Percentiles rank a stretch among this genome's conserved stretches.
Evolutionary conservation across 2,888 invertebrate species (phyloP).

Genomic region (Coelinius sp.): DNA sequence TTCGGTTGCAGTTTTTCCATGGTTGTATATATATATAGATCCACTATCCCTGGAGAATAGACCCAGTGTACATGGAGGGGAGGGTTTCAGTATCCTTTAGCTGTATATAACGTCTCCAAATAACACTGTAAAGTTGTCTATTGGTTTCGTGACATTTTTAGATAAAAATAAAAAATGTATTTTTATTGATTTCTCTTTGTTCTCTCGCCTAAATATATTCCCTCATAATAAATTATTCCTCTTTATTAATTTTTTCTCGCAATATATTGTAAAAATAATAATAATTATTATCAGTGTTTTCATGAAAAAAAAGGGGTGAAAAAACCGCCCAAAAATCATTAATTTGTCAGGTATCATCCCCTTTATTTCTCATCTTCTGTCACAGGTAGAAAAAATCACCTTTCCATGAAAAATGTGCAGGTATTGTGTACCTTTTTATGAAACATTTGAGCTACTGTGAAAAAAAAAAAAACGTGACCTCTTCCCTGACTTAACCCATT

Average conservation of each 20-base stretch:
- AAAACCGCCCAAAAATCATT: slow-evolving; percentile 62
- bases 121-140: slow-evolving; percentile 36
- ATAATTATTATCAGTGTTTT: neutral
- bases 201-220: neutral
- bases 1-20: slow-evolving; percentile 65
- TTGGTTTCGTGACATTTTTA: slow-evolving; percentile 16
- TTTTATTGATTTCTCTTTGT: slow-evolving; percentile 52
- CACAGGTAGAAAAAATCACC: slow-evolving; percentile 64
- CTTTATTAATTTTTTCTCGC: too few species aligned
- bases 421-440: slow-evolving; percentile 41
- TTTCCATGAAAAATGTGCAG: slow-evolving; percentile 48
- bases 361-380: slow-evolving; percentile 44
- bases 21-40: slow-evolving; percentile 21
- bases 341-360: slow-evolving; percentile 57
- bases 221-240: too few species aligned
- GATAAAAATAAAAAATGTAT: slow-evolving; percentile 3
- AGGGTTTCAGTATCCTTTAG: slow-evolving; percentile 7
- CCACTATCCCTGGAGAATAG: neutral
- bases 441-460: slow-evolving; percentile 23
- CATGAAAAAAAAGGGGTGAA: slow-evolving; percentile 46
- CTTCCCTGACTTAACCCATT: slow-evolving; percentile 47
- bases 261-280: neutral
- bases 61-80: slow-evolving; percentile 8
- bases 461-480: slow-evolving; percentile 44
- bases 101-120: slow-evolving; percentile 18